A percentile compares a stretch with the other conserved stretches of the same genome.
These are phyloP conservation scores for Edolisoma coerulescens DNA, from an alignment of 2,113 vertebrate species.

Conservation along the genomic window DNA sequence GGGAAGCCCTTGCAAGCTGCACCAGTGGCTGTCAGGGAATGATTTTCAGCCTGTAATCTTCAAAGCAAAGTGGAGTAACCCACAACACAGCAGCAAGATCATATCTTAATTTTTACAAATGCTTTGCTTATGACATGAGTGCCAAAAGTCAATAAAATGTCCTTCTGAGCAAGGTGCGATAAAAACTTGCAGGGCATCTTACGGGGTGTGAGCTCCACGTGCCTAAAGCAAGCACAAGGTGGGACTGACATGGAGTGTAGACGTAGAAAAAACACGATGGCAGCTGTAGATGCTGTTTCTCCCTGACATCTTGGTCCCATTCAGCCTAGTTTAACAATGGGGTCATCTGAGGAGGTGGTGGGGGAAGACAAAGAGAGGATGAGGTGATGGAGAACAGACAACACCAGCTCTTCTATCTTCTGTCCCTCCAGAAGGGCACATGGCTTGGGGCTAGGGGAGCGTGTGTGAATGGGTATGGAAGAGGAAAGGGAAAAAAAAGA, in stretches of 20 bases:
- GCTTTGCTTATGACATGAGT: background rate
- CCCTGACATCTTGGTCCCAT: background rate
- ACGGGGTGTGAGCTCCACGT: background rate
- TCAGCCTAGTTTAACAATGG: background rate
- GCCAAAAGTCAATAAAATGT: background rate
- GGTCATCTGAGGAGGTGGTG: background rate
- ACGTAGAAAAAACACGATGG: background rate
- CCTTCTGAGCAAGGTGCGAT: background rate
- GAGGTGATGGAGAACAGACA: background rate
- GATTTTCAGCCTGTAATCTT: background rate
- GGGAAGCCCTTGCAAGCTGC: background rate
- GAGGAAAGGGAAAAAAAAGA: background rate
- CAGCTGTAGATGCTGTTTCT: background rate
- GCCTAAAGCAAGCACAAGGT: background rate
- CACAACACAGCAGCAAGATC: conserved; percentile 47
- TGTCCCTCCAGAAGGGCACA: background rate
- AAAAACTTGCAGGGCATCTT: background rate
- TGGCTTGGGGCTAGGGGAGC: background rate
- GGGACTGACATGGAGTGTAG: background rate
- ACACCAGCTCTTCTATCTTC: background rate
- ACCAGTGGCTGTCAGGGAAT: background rate
- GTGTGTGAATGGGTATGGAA: accelerated
- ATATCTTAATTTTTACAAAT: conserved; percentile 41
- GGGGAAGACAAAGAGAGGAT: background rate
- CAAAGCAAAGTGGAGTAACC: background rate